Conservation (phyloP, 1,140 invertebrate species). For the Drosophila melanica region DNA sequence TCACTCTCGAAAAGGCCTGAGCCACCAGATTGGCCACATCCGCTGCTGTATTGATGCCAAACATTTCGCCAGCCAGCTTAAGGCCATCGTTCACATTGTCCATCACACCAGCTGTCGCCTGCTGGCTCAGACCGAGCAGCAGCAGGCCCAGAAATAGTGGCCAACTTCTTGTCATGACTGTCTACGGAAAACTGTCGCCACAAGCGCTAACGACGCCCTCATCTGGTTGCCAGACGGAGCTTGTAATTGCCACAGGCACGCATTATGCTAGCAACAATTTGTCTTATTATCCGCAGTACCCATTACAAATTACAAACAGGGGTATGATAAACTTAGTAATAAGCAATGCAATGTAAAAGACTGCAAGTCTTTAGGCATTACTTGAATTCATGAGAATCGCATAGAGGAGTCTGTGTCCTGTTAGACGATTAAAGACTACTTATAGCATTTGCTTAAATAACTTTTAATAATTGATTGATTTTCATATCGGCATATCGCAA, state of each 20-base stretch:
- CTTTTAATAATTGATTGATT: background rate
- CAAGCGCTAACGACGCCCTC: conserved; percentile 25
- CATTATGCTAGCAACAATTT: conserved; percentile 63
- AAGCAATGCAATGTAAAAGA: no score
- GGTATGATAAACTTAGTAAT: no score
- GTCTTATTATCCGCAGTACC: conserved; percentile 9
- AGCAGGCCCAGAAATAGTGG: conserved; percentile 34
- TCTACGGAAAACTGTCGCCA: conserved; percentile 57
- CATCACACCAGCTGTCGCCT: conserved; percentile 84
- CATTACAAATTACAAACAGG: no score
- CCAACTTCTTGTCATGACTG: conserved; percentile 58
- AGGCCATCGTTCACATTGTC: conserved; percentile 87
- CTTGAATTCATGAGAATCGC: no score
- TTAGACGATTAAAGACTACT: no score
- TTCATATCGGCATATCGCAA: background rate
- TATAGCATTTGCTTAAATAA: no score
- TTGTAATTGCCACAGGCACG: conserved; percentile 59
- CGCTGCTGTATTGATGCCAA: conserved; percentile 85
- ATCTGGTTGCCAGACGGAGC: conserved; percentile 52
- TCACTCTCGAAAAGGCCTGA: conserved; percentile 83
- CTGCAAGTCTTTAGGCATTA: no score
- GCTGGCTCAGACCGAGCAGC: conserved; percentile 35
- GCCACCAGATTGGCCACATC: conserved; percentile 85
- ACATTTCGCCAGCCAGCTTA: conserved; percentile 87
- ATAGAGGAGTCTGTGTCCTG: no score